Conservation (phyloP, 2,113 vertebrate genomes). For the Chloebia gouldiae region DNA sequence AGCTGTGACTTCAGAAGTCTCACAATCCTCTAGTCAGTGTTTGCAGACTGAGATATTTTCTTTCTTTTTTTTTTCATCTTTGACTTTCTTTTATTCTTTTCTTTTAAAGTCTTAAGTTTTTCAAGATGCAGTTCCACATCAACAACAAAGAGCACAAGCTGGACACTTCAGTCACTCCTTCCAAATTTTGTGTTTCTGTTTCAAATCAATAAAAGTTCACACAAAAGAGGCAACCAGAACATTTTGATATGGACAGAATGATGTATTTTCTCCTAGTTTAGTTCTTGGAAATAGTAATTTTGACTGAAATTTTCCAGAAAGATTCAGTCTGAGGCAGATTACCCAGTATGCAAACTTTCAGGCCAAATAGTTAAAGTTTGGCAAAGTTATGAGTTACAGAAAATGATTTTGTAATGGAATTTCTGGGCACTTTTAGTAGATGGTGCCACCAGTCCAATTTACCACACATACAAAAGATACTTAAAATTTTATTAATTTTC, state of each 20-base stretch:
- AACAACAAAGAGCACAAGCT: not conserved
- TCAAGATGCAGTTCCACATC: not conserved
- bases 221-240: not conserved
- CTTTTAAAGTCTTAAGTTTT: not conserved
- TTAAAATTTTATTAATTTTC: not conserved
- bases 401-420: conserved; percentile 2
- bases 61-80: not conserved
- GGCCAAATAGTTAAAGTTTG: conserved; percentile 27
- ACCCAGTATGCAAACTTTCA: not conserved
- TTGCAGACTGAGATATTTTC: not conserved
- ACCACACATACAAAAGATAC: not conserved
- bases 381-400: not conserved
- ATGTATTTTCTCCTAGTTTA: not conserved
- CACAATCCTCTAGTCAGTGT: not conserved
- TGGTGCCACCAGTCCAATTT: not conserved
- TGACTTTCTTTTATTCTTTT: not conserved
- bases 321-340: not conserved
- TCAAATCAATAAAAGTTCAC: not conserved
- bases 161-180: not conserved
- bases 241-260: not conserved
- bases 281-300: conserved; percentile 16
- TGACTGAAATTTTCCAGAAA: conserved; percentile 32
- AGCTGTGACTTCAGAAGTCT: not conserved
- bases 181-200: not conserved
- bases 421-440: conserved; percentile 1